Evolutionary conservation across 30 jellyfish, hydroid and myxozoan species (phyloP).

Genomic region (Aurelia coerulea): DNA sequence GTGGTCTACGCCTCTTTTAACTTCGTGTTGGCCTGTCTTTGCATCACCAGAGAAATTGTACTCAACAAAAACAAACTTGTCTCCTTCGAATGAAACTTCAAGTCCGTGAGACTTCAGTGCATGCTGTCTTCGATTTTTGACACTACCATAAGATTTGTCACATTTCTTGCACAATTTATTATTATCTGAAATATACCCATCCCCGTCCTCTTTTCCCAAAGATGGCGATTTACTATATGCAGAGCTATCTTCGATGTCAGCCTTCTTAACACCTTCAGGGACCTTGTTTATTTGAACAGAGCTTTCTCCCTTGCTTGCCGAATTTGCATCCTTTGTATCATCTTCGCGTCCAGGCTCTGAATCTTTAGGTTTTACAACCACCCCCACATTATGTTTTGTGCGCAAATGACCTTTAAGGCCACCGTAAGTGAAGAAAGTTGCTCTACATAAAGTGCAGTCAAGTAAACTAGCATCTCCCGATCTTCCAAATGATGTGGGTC

Average conservation of each 20-base stretch:
- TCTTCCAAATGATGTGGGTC: background rate
- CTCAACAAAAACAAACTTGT: constrained; percentile 13
- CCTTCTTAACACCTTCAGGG: background rate
- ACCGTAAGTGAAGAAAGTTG: constrained; percentile 13
- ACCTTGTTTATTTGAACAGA: background rate
- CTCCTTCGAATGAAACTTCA: constrained; percentile 40
- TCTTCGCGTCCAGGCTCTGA: background rate
- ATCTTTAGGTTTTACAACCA: background rate
- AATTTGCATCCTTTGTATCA: no score
- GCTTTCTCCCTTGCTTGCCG: background rate
- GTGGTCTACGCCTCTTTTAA: no score
- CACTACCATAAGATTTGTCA: constrained; percentile 8
- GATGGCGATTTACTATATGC: background rate
- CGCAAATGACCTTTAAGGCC: constrained; percentile 37
- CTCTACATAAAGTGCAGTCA: constrained; percentile 34
- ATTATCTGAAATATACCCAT: constrained; percentile 33
- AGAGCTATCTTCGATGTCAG: background rate
- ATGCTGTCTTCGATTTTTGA: constrained; percentile 31
- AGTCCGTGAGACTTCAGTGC: constrained; percentile 34
- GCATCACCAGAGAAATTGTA: background rate
- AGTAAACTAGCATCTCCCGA: background rate
- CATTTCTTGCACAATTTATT: constrained; percentile 15
- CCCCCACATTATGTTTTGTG: constrained; percentile 18
- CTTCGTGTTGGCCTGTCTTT: no score
- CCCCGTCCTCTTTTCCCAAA: background rate